phyloP scores from a whole-genome alignment of 2,113 vertebrate species.

The Cebus imitator region DNA sequence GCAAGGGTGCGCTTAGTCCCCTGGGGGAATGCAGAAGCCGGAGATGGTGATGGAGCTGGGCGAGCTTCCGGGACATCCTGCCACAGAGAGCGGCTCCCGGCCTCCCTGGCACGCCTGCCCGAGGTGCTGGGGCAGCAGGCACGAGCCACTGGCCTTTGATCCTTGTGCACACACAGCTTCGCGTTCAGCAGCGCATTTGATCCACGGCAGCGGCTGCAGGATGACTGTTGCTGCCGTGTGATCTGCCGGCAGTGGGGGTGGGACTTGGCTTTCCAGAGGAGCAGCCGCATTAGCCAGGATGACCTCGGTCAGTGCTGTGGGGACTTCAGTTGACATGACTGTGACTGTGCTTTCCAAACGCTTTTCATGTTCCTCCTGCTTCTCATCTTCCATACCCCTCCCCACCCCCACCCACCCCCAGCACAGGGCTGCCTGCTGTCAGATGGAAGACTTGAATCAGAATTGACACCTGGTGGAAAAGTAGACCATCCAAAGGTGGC shows the following conservation, averaged over 20 bases:
- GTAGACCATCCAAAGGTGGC: not conserved
- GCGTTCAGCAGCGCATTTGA: accelerated
- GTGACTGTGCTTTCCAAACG: not conserved
- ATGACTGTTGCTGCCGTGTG: not conserved
- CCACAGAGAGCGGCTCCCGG: accelerated
- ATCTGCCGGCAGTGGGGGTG: accelerated
- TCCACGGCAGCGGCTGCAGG: accelerated
- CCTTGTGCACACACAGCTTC: accelerated
- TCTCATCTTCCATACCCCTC: not conserved
- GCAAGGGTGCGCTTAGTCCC: accelerated
- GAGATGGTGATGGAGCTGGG: accelerated
- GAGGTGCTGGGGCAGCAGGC: accelerated
- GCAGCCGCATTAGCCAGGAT: accelerated
- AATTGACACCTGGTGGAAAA: not conserved
- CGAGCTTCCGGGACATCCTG: not conserved
- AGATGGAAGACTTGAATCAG: not conserved
- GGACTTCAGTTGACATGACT: not conserved
- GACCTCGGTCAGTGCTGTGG: not conserved
- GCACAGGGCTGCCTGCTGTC: not conserved
- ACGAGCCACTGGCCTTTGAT: not conserved
- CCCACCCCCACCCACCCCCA: too few species aligned
- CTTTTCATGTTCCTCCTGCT: not conserved
- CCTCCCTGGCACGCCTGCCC: accelerated
- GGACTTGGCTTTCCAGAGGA: not conserved
- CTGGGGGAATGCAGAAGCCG: not conserved